These are phyloP conservation scores for Sipha flava DNA, from an alignment of 1,140 invertebrate genomes.

Conservation along the genomic window DNA sequence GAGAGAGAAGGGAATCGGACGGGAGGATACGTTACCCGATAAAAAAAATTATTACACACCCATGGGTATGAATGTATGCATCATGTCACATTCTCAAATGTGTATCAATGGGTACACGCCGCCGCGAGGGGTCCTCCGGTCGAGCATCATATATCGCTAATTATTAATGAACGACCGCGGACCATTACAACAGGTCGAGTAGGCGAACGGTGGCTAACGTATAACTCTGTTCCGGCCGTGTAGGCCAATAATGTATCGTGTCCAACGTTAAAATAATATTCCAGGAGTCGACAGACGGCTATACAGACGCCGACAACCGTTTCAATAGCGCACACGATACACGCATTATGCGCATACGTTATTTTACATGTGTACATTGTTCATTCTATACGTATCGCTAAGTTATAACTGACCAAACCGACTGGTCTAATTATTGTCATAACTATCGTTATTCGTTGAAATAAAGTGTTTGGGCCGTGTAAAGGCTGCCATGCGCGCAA, in stretches of 20 bases:
- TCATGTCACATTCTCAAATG: neutral
- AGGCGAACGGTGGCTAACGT: conserved; percentile 28
- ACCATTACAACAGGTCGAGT: conserved; percentile 25
- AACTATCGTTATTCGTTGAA: neutral
- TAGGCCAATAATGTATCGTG: conserved; percentile 16
- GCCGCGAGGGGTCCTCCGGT: conserved; percentile 7
- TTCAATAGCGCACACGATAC: neutral
- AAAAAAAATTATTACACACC: neutral
- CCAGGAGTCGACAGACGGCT: conserved; percentile 11
- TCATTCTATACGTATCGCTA: too few species aligned
- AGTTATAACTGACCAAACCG: neutral
- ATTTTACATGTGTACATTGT: neutral
- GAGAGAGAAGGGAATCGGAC: too few species aligned
- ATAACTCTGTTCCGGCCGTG: neutral
- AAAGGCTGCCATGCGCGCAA: too few species aligned
- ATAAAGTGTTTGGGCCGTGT: too few species aligned
- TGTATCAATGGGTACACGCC: neutral
- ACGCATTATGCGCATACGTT: neutral
- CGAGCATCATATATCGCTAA: neutral
- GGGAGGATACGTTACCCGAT: neutral
- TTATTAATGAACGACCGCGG: conserved; percentile 27
- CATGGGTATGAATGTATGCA: neutral
- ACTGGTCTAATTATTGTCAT: neutral
- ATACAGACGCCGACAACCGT: neutral
- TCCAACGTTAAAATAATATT: conserved; percentile 5